Evolutionary conservation across 2,797 vertebrate genomes (phyloP).

Genomic region (Pseudochromis fuscus): DNA sequence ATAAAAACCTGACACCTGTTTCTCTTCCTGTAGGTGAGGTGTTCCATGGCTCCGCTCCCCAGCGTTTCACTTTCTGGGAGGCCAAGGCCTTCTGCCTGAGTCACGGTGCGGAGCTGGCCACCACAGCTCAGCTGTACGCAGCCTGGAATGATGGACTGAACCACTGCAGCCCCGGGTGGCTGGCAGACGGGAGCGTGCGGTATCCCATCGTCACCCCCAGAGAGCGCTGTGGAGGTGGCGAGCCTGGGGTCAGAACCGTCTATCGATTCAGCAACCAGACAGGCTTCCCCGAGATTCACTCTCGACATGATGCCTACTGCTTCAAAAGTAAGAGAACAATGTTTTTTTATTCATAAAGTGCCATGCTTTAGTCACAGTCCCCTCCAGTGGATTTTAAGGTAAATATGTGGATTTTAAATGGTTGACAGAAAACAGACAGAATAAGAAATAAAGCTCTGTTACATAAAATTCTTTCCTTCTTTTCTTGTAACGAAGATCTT

Average conservation of each 20-base stretch:
- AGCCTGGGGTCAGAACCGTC: conserved; percentile 91
- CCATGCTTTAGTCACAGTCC: background rate
- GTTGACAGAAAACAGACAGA: conserved; percentile 2
- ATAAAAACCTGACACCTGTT: conserved; percentile 1
- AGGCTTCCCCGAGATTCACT: conserved; percentile 89
- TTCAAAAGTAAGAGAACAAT: conserved; percentile 87
- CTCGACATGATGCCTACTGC: conserved; percentile 91
- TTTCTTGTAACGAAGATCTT: background rate
- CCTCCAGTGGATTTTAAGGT: background rate
- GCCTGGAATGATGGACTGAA: conserved; percentile 93
- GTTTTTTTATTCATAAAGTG: too few relatives aligned
- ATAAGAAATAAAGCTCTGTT: background rate
- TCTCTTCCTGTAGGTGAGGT: conserved; percentile 86
- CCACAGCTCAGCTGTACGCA: conserved; percentile 91
- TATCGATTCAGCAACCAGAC: conserved; percentile 94
- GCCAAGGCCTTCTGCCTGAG: conserved; percentile 86
- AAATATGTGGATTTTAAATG: too few relatives aligned
- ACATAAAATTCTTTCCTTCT: too few relatives aligned
- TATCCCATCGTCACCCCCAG: conserved; percentile 92
- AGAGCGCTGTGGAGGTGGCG: conserved; percentile 91
- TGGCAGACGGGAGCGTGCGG: conserved; percentile 93
- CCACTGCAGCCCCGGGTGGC: conserved; percentile 94
- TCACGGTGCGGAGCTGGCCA: conserved; percentile 86
- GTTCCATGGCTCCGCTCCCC: conserved; percentile 85
- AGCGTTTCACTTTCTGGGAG: conserved; percentile 89